These are phyloP conservation scores for Limnephilus marmoratus DNA, from an alignment of 2,888 invertebrate species.

Conservation along the genomic window DNA sequence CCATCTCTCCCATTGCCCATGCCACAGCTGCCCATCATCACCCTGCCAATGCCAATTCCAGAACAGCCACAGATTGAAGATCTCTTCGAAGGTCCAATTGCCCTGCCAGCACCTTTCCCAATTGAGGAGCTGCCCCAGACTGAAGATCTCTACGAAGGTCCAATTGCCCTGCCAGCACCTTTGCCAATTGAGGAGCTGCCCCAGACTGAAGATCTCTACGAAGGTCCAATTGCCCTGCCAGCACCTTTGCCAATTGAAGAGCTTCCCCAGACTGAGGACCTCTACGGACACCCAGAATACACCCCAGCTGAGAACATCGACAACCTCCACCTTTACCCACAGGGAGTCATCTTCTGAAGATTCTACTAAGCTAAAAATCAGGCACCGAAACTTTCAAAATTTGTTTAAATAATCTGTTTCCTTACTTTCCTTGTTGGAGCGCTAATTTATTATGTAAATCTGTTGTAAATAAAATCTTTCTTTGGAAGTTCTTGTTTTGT, in stretches of 20 bases:
- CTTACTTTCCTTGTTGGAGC: not conserved
- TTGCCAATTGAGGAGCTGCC: not conserved
- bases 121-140: constrained; percentile 7
- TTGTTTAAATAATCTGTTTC: not conserved
- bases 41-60: not conserved
- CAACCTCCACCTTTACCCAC: not conserved
- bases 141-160: not conserved
- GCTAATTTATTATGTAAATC: not conserved
- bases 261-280: constrained; percentile 15
- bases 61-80: constrained; percentile 12
- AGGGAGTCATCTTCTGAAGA: constrained; percentile 17
- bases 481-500: no score
- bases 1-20: not conserved
- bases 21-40: constrained; percentile 18
- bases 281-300: not conserved
- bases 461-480: not conserved
- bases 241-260: not conserved
- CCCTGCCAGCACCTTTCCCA: not conserved
- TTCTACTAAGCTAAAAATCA: not conserved
- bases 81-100: not conserved
- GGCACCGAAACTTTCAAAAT: no score
- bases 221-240: not conserved
- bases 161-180: not conserved
- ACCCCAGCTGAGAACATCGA: constrained; percentile 16
- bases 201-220: constrained; percentile 3